Conservation (phyloP, 2,888 invertebrate genomes). For the Meta bourneti region DNA sequence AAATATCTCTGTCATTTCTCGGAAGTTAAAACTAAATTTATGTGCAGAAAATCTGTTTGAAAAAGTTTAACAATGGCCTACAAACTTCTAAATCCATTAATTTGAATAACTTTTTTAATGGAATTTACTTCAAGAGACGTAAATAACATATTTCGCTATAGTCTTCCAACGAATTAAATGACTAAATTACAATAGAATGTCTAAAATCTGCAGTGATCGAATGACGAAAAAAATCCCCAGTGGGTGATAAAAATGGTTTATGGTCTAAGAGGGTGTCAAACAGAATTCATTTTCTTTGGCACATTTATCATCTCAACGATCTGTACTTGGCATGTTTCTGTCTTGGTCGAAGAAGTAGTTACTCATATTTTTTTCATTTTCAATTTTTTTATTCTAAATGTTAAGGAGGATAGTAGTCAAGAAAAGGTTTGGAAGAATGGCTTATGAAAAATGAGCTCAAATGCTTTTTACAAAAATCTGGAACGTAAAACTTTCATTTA, state of each 20-base stretch:
- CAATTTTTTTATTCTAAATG: no score
- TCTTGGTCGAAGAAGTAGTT: not conserved
- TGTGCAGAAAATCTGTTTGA: no score
- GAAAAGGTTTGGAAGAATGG: no score
- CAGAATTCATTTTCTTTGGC: slow-evolving; percentile 14
- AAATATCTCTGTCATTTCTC: no score
- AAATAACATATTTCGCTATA: not conserved
- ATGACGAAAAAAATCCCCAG: not conserved
- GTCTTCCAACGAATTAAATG: not conserved
- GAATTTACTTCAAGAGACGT: not conserved
- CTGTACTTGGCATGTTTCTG: slow-evolving; percentile 7
- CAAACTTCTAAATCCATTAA: no score
- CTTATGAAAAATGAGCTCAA: no score
- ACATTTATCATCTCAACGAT: slow-evolving; percentile 31
- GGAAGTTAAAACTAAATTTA: no score
- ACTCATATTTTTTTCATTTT: no score
- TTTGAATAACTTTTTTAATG: not conserved
- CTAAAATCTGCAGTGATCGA: not conserved
- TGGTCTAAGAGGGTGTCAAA: slow-evolving; percentile 7
- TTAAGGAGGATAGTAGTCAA: no score
- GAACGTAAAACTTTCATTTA: no score
- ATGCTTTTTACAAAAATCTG: no score
- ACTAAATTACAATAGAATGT: not conserved
- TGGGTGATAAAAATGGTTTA: slow-evolving; percentile 37
- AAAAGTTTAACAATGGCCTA: no score